These are phyloP conservation scores for Branchellion lobata DNA, from an alignment of 2,888 invertebrate genomes.

Conservation along the genomic window DNA sequence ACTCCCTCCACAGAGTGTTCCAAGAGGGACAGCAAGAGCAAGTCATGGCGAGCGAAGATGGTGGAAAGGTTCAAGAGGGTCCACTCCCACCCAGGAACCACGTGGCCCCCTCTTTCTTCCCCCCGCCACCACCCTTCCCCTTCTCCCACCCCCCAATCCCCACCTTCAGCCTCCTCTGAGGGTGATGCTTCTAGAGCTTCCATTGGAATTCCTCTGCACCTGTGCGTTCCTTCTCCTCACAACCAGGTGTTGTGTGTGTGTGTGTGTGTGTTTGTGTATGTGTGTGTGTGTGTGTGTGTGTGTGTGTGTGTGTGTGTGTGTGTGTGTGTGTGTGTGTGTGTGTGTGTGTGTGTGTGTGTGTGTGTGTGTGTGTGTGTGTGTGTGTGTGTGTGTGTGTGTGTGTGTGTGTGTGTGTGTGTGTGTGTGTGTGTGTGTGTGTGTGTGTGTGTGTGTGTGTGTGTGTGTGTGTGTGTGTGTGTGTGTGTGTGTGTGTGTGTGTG, in stretches of 20 bases:
- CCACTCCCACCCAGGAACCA: constrained; percentile 56
- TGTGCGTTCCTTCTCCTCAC: constrained; percentile 71
- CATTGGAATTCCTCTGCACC: constrained; percentile 82
- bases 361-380: background rate
- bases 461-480: no score
- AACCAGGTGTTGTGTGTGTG: constrained; percentile 57
- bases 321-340: no score
- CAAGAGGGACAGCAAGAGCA: constrained; percentile 61
- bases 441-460: background rate
- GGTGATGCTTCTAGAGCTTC: constrained; percentile 35
- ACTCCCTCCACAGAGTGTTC: background rate
- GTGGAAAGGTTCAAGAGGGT: constrained; percentile 65
- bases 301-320: no score
- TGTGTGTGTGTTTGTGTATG: no score
- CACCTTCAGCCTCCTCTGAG: background rate
- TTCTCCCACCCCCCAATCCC: background rate
- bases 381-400: no score
- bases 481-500: no score
- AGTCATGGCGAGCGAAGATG: constrained; percentile 88
- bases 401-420: no score
- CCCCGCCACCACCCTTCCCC: background rate
- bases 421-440: background rate
- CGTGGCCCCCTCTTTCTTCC: background rate
- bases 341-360: no score
- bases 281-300: background rate